Base-by-base conservation (phyloP, 2,797 vertebrate genomes). In the Neopelma chrysocephalum region DNA sequence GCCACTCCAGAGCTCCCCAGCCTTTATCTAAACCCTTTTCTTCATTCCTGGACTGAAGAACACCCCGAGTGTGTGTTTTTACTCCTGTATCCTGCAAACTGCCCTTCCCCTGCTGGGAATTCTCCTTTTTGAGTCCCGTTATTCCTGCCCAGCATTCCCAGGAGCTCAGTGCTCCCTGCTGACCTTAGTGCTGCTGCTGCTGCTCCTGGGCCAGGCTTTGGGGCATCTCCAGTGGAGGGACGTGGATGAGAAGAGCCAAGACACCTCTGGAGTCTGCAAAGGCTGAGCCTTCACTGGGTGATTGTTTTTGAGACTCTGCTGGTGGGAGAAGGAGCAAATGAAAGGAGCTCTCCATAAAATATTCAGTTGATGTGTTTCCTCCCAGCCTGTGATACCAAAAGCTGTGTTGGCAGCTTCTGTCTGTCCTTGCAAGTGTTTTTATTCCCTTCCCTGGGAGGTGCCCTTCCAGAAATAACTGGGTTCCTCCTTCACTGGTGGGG, bases 11-110 rank as follows among this genome's bases (percentile, higher is more conserved):
- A 93, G 64, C 90, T 32, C 31, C 26, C 47, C 84, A 38, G 15
- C 60, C 53, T 7, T 57, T 32, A 68, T 72, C 81, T 38, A 21
- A 53, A 43, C 36, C 40, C 8, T 36, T 56, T 61, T 40, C 60
- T 15, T 12, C 70, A 53, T 96, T 95, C 58, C 61, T 31, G 96
- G 95, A 95, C 89, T 79, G 96, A 96, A 91, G 87, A 91, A 57
- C 42, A 11, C 31, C 80, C 36, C 22, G 40, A 36, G 64, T 0
- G 73, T 58, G 75, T 26, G 1, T 75, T 92, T 92, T 94, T 81
- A 66, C 80, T 95, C 84, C 76, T 25, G 3, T 95, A 40, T 89
- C 90, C 83, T 69, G 17, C 87, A 38, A 58, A 45, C 53, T 73
- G 75, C 76, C 81, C 31, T 92, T 86, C 84, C 90, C 85, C 34